These are phyloP conservation scores for Penaeus monodon DNA, from an alignment of 2,888 invertebrate genomes.

Conservation along the genomic window DNA sequence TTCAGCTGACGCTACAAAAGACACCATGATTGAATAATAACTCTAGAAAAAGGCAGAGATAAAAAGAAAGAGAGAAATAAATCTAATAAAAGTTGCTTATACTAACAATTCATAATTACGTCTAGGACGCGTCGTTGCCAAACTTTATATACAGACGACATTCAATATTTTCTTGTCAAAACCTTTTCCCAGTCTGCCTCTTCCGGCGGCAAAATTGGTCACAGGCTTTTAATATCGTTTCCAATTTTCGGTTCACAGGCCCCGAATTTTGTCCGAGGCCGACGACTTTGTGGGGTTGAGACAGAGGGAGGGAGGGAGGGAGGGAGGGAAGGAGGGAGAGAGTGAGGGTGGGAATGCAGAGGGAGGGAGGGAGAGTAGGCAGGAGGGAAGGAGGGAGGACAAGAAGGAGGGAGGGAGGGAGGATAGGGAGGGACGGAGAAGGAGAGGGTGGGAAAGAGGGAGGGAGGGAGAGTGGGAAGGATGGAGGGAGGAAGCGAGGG, in stretches of 20 bases:
- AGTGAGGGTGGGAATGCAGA: too few species aligned
- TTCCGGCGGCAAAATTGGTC: constrained; percentile 41
- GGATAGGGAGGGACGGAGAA: neutral
- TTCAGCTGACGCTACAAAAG: too few species aligned
- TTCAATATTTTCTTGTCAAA: constrained; percentile 46
- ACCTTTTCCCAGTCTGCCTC: constrained; percentile 28
- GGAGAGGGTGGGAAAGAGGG: neutral
- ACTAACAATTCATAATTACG: too few species aligned
- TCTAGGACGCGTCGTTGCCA: too few species aligned
- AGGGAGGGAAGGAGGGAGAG: neutral
- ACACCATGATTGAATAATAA: too few species aligned
- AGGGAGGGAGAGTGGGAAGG: neutral
- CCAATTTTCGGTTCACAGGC: constrained; percentile 45
- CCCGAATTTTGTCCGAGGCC: constrained; percentile 12
- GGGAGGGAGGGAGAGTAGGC: neutral
- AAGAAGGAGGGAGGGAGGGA: too few species aligned
- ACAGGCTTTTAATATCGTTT: constrained; percentile 48
- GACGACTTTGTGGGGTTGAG: neutral
- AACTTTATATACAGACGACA: neutral
- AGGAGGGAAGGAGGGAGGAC: too few species aligned
- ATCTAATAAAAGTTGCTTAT: too few species aligned
- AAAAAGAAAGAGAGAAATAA: too few species aligned
- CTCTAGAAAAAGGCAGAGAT: too few species aligned
- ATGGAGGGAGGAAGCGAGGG: neutral
- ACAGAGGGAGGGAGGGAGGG: neutral